Evolutionary conservation across 2,797 vertebrate species (phyloP), one percentile per base, ranked within the genome.

Genomic region (Sebastes steindachneri): DNA sequence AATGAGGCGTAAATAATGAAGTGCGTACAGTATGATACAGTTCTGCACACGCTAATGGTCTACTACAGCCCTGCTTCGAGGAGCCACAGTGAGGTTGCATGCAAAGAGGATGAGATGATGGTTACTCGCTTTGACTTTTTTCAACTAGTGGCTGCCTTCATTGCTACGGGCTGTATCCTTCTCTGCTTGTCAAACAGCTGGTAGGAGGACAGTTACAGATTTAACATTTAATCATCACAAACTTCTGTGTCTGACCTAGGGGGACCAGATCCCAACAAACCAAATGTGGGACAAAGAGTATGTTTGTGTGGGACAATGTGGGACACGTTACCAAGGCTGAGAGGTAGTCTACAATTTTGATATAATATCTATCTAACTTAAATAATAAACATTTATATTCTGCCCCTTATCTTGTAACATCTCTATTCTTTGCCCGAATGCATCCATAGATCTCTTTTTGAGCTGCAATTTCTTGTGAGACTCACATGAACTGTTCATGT

Each of bases 1-100:
- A 93, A 90, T 84, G 88, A 83, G 80, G 57, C 48, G 75, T 91
- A 80, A 91, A 93, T 91, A 92, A 92, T 87, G 84, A 87, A 83
- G 89, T 63, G 79, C 63, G 60, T 62, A 67, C 68, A 21, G 70
- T 48, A 62, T 79, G 85, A 88, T 87, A 79, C 79, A 62, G 73
- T 60, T 41, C 69, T 70, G 77, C 65, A 35, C 66, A 63, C 21
- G 53, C 73, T 85, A 35, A 77, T 83, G 83, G 54, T 62, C 79
- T 62, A 51, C 64, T 35, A 1, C 58, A 57, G 23, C 29, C 26
- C 28, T 45, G 55, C 70, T 71, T 14, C 54, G 63, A 63, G 68
- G 76, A 69, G 45, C 60, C 19, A 66, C 55, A 53, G 68, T 23
- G 58, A 45, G 67, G 28, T 67, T 26, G 75, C 86, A 89, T 68